Evolutionary conservation across 2,888 invertebrate species (phyloP), one percentile per base, ranked within the genome.

Genomic region (Eurois occulta): DNA sequence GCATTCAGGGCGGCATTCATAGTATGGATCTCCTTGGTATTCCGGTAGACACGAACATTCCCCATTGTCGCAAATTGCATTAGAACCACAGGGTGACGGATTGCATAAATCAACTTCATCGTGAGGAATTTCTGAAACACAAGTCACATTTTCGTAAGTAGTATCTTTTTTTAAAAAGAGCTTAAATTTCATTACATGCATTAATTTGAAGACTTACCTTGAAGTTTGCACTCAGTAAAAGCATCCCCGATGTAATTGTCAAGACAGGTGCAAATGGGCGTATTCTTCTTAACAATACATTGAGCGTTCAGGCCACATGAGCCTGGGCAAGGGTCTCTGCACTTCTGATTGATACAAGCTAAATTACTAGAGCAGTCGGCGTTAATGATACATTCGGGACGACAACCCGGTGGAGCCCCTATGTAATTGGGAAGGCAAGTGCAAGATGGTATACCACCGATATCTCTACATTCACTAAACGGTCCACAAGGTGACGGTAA

Each of bases 261-360:
- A 2, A 97, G 94, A 90, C 98, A 98, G 10, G 97, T 97, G 91
- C 98, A 99, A 72, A 97, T 97, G 2, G 98, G 98, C 78, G 97
- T 97, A 89, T 98, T 98, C 91, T 98, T 98, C 82, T 97, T 97
- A 11, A 98, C 98, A 62, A 93, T 93, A 90, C 98, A 97, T 86
- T 97, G 95, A 76, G 98, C 97, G 88, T 97, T 96, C 78, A 97
- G 90, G 67, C 98, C 98, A 90, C 98, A 98, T 11, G 98, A 98
- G 21, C 98, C 98, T 16, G 98, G 98, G 89, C 98, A 98, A n/a
- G 98, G 98, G 93, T 98, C 98, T 85, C 94, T 96, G 92, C 98
- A 98, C 92, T 97, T 98, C 90, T 98, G 97, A 86, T 97, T 97
- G 67, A 98, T 98, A 90, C 99, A 99, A 62, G 98, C 98, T 88